Evolutionary conservation across 2,888 invertebrate species (phyloP), one percentile per base, ranked within the genome.

Genomic region (Tromatobia lineatoria): DNA sequence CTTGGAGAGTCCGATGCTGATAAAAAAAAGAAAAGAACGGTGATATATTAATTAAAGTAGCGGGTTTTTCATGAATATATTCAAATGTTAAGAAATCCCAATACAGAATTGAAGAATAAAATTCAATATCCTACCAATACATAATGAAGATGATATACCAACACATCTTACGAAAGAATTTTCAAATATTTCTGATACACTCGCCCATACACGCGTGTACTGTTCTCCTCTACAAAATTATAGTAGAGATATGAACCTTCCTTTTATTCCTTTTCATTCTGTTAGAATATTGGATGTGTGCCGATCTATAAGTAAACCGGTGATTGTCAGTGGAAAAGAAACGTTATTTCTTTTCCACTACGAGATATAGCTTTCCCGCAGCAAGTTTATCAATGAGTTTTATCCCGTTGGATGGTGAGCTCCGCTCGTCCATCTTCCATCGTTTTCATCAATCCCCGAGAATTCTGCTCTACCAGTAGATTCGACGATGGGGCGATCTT

Each of bases 391-490:
- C 69, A 83, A 83, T 59, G 75, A 83, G 57, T 79, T 85, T 83
- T 77, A 77, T 82, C 54, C 80, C 76, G 73, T 57, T 85, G 70
- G 64, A 76, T 80, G 29, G 70, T 75, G 59, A 83, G 69, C 83
- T 61, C 69, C 80, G 80, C 76, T 85, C 81, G 76, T 85, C 80
- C 79, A 83, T 83, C 85, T 85, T 83, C 83, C 85, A 80, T 78
- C 80, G 82, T 82, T 83, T 87, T 78, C 82, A 85, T 85, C 81
- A 85, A 85, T 79, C 83, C 78, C 52, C 76, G 45, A 73, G 78
- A 82, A 76, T 81, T 86, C 74, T 69, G 64, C 75, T 64, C 80
- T 76, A 77, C 50, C 79, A 64, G 69, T 69, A 80, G 85, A 76
- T 81, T 79, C 79, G 79, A 54, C 34, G 75, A 50, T 23, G 42